These are phyloP conservation scores for Apteryx owenii DNA, from an alignment of 2,113 vertebrate genomes.

Conservation along the genomic window DNA sequence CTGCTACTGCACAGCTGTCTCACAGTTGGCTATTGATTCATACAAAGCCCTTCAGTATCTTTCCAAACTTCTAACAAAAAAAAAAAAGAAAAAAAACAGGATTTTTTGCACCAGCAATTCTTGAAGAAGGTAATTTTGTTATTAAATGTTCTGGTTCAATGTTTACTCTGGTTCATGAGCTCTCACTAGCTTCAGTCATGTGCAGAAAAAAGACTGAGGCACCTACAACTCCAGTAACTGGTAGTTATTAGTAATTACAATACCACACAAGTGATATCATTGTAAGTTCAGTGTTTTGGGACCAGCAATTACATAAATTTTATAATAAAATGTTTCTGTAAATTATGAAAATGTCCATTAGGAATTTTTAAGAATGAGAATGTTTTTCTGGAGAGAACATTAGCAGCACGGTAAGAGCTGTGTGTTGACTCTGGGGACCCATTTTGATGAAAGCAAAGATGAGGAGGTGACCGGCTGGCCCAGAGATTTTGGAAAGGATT, in stretches of 20 bases:
- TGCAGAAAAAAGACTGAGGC: not conserved
- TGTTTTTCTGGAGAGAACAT: constrained; percentile 1
- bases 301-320: not conserved
- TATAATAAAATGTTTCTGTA: not conserved
- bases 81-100: too few species aligned
- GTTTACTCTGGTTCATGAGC: not conserved
- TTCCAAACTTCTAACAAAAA: not conserved
- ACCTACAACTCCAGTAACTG: not conserved
- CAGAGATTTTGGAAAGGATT: not conserved
- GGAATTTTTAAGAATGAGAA: not conserved
- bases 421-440: not conserved
- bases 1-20: not conserved
- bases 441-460: not conserved
- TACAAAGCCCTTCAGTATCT: not conserved
- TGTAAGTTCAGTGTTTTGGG: not conserved
- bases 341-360: not conserved
- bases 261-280: not conserved
- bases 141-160: not conserved
- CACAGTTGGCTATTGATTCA: not conserved
- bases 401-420: not conserved
- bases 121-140: not conserved
- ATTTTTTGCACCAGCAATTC: not conserved
- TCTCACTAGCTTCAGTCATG: not conserved
- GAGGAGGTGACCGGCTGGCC: not conserved
- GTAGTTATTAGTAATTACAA: not conserved